These are phyloP conservation scores for Phylloscopus trochilus DNA, from an alignment of 2,113 vertebrate species.

Conservation along the genomic window DNA sequence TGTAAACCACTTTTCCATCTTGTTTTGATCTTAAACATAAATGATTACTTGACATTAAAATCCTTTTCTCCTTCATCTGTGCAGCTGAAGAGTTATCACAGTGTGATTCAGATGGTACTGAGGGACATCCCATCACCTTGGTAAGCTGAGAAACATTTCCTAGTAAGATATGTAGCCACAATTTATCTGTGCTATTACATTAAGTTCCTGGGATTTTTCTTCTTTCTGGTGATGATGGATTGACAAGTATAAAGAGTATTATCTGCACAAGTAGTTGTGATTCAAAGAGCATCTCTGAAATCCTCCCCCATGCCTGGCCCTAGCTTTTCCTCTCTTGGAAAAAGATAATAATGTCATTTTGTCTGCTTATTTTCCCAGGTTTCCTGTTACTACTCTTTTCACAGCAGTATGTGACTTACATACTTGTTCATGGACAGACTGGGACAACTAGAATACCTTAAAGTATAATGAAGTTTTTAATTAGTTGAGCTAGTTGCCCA, in stretches of 20 bases:
- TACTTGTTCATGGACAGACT: not conserved
- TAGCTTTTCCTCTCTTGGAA: not conserved
- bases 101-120: constrained; percentile 85
- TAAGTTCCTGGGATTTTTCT: not conserved
- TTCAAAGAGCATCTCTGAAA: not conserved
- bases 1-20: not conserved
- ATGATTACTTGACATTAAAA: not conserved
- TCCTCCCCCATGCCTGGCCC: not conserved
- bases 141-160: constrained; percentile 28
- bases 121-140: constrained; percentile 73
- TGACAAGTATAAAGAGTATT: not conserved
- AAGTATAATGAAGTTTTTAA: not conserved
- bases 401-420: not conserved
- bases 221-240: not conserved
- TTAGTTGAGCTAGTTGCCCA: not conserved
- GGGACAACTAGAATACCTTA: not conserved
- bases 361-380: not conserved
- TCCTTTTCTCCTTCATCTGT: not conserved
- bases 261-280: not conserved
- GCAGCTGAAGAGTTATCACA: constrained; percentile 84
- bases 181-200: not conserved
- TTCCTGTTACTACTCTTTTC: not conserved
- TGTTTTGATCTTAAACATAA: not conserved
- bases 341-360: not conserved
- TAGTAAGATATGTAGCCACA: not conserved